phyloP scores from a whole-genome alignment of 2,797 vertebrate species.

The Sitta carolinensis region DNA sequence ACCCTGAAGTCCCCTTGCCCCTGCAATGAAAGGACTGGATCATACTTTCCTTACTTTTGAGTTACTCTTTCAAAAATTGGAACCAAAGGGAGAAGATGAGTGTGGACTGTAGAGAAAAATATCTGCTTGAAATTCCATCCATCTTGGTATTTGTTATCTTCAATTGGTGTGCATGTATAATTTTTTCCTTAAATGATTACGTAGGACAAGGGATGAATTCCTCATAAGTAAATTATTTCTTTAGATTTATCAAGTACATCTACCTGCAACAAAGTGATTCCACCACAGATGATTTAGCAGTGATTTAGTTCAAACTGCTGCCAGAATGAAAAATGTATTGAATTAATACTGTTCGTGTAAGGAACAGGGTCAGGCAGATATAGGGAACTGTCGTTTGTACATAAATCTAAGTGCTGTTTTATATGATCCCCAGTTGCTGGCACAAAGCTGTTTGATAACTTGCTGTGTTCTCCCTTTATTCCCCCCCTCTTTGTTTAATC shows the following conservation, averaged over 20 bases:
- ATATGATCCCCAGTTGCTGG: background rate
- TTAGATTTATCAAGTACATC: background rate
- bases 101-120: background rate
- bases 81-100: background rate
- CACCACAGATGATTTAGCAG: background rate
- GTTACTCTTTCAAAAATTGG: background rate
- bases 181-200: background rate
- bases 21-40: background rate
- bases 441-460: background rate
- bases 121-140: background rate
- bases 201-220: background rate
- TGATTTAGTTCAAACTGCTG: conserved; percentile 29
- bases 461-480: background rate
- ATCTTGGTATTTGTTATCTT: background rate
- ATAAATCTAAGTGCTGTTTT: background rate
- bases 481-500: background rate
- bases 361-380: background rate
- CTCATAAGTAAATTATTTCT: background rate
- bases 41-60: background rate
- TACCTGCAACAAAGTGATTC: conserved; percentile 14
- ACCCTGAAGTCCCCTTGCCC: background rate
- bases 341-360: background rate
- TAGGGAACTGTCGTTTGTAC: background rate
- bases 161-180: background rate
- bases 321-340: conserved; percentile 27